Base-by-base conservation (phyloP, 2,888 invertebrate species). In the Cremastinae sp. region DNA sequence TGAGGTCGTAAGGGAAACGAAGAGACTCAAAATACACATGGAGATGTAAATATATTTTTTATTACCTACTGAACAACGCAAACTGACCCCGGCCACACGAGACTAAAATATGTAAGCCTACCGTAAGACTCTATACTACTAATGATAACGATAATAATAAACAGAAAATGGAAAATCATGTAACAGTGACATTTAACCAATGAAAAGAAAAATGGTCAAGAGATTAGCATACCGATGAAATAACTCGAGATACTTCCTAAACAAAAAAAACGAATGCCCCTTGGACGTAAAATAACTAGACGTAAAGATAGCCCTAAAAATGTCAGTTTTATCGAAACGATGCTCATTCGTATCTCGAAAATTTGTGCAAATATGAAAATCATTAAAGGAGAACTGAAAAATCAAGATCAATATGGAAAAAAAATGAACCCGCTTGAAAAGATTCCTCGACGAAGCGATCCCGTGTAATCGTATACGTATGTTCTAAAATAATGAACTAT, bases 41-140 rank as follows among this genome's bases (percentile, higher is more conserved):
- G 64, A 79, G 68, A 79, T 74, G 64, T 78, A 81, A 73, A 81
- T 78, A 83, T 84, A 84, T 85, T 82, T 85, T 84, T 84, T 84
- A 82, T 83, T 84, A 83, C 82, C 82, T 79, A 77, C 78, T n/a
- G n/a, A 36, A 56, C 59, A 76, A 65, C 72, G 79, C 79, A 75
- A 80, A 84, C 84, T 85, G 84, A 85, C 84, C 85, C 84, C 83
- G 53, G 83, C 82, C 84, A 82, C 84, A 82, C 82, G 77, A 72
- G 74, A 78, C 79, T 81, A 81, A 77, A 45, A 76, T 82, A 79
- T 41, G 12, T 82, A 82, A 80, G 72, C 62, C 43, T 64, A 54
- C 80, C 74, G 74, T 54, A 56, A 70, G 68, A 79, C 77, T n/a
- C n/a, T 80, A 81, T 56, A 58, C 78, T 16, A 80, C 78, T 72